These are phyloP conservation scores for Dromococcyx pavoninus DNA, from an alignment of 2,797 vertebrate species.

Conservation along the genomic window DNA sequence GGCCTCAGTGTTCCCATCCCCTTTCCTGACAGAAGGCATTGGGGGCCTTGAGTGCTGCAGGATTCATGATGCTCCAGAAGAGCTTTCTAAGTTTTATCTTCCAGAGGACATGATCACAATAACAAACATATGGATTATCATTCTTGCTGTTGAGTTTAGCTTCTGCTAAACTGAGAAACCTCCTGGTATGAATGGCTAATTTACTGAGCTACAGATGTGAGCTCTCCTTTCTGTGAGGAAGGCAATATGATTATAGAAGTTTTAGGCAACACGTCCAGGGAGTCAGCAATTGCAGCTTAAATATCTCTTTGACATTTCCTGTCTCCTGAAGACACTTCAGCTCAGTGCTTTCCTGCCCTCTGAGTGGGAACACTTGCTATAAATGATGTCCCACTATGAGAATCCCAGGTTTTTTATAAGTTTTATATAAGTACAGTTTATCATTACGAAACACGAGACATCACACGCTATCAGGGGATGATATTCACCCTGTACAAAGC, in stretches of 20 bases:
- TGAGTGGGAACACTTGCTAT: not conserved
- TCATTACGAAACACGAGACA: not conserved
- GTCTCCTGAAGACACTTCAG: not conserved
- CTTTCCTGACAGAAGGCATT: not conserved
- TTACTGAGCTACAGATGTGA: slow-evolving; percentile 36
- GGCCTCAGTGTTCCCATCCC: not conserved
- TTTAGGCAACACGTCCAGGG: not conserved
- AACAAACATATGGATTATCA: slow-evolving; percentile 53
- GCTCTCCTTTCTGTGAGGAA: not conserved
- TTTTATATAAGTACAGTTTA: not conserved
- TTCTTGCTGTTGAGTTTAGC: slow-evolving; percentile 33
- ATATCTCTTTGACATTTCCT: not conserved
- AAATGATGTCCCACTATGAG: not conserved
- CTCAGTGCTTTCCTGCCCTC: not conserved
- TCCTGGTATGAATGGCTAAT: slow-evolving; percentile 29
- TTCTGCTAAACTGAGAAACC: slow-evolving; percentile 28
- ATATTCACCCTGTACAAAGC: not conserved
- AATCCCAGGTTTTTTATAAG: not conserved
- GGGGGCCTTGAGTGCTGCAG: not conserved
- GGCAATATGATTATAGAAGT: not conserved
- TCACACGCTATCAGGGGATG: not conserved
- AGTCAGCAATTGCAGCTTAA: not conserved
- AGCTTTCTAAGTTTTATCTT: slow-evolving; percentile 1
- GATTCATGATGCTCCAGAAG: not conserved
- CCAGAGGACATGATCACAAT: slow-evolving; percentile 33